Evolutionary conservation across 2,888 invertebrate species (phyloP).

Genomic region (Coelogynopora nodosa): DNA sequence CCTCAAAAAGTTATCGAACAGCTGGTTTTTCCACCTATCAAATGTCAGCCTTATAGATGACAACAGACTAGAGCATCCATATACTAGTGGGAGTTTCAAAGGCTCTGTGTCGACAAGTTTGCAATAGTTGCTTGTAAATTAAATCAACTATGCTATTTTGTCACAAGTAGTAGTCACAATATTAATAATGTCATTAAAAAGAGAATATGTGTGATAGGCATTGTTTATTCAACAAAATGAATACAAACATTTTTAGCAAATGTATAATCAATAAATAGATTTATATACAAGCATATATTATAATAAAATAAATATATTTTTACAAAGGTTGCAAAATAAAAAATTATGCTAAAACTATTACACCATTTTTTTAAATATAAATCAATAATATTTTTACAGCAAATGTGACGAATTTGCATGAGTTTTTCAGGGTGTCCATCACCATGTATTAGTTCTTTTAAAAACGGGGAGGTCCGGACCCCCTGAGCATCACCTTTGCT

Average conservation of each 20-base stretch:
- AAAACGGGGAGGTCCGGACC: too few relatives aligned
- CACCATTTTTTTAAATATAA: neutral
- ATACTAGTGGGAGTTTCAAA: neutral
- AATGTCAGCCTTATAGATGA: neutral
- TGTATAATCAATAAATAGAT: neutral
- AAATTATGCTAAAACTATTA: neutral
- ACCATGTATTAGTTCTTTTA: too few relatives aligned
- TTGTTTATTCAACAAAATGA: too few relatives aligned
- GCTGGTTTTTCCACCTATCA: slow-evolving; percentile 3
- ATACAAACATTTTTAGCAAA: neutral
- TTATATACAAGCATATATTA: neutral
- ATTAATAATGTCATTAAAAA: too few relatives aligned
- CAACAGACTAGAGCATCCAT: neutral
- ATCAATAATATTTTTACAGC: neutral
- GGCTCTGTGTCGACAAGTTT: too few relatives aligned
- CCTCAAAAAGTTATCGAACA: neutral
- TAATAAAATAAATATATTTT: neutral
- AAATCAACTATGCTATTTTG: too few relatives aligned
- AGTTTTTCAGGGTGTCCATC: neutral
- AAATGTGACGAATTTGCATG: neutral
- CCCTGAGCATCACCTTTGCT: too few relatives aligned
- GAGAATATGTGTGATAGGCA: too few relatives aligned
- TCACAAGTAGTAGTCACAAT: too few relatives aligned
- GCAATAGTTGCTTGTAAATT: too few relatives aligned
- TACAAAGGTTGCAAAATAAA: neutral